Conservation (phyloP, 1,140 invertebrate genomes). For the Lordiphosa clarofinis region DNA sequence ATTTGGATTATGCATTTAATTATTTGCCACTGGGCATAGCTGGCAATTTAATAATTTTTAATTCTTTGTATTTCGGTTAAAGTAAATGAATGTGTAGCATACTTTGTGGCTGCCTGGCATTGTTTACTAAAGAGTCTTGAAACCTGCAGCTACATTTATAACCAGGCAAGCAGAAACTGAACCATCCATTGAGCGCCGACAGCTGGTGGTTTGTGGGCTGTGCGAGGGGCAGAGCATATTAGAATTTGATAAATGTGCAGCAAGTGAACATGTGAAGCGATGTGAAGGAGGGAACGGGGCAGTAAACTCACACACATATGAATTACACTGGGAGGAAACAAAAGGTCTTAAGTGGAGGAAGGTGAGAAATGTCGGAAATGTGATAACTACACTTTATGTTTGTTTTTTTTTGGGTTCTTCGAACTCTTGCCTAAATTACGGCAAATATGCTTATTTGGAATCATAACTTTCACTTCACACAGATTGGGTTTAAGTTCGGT, state of each 20-base stretch:
- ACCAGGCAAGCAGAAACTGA: constrained; percentile 40
- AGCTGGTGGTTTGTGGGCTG: constrained; percentile 25
- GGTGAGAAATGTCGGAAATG: too few species aligned
- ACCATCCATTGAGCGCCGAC: constrained; percentile 28
- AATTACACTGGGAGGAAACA: constrained; percentile 15
- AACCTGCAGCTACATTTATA: constrained; percentile 25
- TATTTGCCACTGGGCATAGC: not conserved
- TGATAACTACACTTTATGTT: too few species aligned
- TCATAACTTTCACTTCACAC: too few species aligned
- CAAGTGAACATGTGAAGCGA: constrained; percentile 21
- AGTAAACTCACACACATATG: not conserved
- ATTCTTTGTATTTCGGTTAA: not conserved
- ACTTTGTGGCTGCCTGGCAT: constrained; percentile 1
- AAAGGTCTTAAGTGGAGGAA: too few species aligned
- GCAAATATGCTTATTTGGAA: too few species aligned
- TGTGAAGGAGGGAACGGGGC: constrained; percentile 13
- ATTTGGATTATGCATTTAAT: constrained; percentile 9
- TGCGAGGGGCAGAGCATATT: constrained; percentile 23
- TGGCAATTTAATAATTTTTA: not conserved
- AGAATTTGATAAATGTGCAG: constrained; percentile 54
- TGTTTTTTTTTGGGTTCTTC: too few species aligned
- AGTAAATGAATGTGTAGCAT: constrained; percentile 1
- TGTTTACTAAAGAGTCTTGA: too few species aligned
- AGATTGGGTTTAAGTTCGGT: too few species aligned
- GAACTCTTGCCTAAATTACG: too few species aligned